Evolutionary conservation across 2,888 invertebrate genomes (phyloP), one percentile per base, ranked within the genome.

Genomic region (Branchellion lobata): DNA sequence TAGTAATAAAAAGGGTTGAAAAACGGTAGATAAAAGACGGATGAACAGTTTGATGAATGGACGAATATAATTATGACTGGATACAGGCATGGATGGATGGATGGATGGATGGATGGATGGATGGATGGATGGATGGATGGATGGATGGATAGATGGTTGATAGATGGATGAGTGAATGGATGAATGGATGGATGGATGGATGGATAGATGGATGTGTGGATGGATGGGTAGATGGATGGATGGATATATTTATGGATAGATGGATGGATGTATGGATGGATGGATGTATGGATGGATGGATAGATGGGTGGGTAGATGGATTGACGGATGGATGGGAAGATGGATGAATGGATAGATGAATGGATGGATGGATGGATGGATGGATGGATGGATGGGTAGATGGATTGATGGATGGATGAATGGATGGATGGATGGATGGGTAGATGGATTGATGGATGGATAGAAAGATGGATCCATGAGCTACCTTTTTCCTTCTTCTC

Each of bases 101-200:
- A 71, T 71, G 71, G 71, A 71, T 71, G 71, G 71, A 71, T 71
- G 71, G 71, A 71, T 71, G 71, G 71, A 71, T 71, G 71, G 71
- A 71, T 71, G 71, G 71, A 27, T 71, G 71, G 71, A 71, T 71
- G 71, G 71, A 71, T 71, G 71, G 71, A 71, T 71, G 71, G 31
- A 71, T 71, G 31, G 71, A 71, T 71, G 71, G 71, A 71, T 71
- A 31, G 71, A 71, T 71, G 71, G 29, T 71, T 8, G 71, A 71
- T 71, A 31, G 71, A 71, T 71, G 71, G 71, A 71, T 71, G 71
- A 31, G 29, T 71, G 71, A 5, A 71, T 71, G 71, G 71, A 71
- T 71, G 71, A 31, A 71, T 71, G 71, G 71, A 71, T 71, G 71
- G 71, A 71, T 71, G 71, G 71, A 71, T 71, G 71, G 31, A 71